phyloP scores from a whole-genome alignment of 2,888 invertebrate species.

The Sepiola atlantica region DNA sequence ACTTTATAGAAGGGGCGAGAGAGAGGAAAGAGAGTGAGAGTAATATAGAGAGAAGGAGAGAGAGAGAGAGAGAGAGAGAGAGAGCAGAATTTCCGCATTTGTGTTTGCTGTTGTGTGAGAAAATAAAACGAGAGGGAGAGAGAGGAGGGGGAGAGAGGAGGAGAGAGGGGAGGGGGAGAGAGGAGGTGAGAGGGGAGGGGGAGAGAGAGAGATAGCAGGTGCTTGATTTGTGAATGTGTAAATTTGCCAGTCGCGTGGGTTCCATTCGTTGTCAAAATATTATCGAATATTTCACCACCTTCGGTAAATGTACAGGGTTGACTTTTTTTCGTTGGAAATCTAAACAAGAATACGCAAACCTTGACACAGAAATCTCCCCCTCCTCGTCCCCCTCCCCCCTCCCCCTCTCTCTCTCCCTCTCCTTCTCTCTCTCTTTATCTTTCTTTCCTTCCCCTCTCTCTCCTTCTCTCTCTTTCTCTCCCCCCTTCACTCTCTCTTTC shows the following conservation, averaged over 20 bases:
- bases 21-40: too few species aligned
- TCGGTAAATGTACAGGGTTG: not conserved
- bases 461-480: too few species aligned
- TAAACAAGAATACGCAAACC: not conserved
- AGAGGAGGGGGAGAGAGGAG: too few species aligned
- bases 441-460: too few species aligned
- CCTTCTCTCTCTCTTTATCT: not conserved
- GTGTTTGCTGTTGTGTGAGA: not conserved
- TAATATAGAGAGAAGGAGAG: not conserved
- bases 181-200: too few species aligned
- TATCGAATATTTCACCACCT: not conserved
- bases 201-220: not conserved
- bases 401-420: not conserved
- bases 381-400: not conserved
- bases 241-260: not conserved
- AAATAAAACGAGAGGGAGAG: too few species aligned
- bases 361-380: not conserved
- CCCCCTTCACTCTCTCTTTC: too few species aligned
- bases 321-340: not conserved
- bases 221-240: not conserved
- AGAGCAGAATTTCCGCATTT: not conserved
- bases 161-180: too few species aligned
- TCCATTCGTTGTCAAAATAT: not conserved
- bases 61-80: too few species aligned
- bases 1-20: too few species aligned